Evolutionary conservation across 2,888 invertebrate genomes (phyloP), one percentile per base, ranked within the genome.

Genomic region (Dioctria rufipes): DNA sequence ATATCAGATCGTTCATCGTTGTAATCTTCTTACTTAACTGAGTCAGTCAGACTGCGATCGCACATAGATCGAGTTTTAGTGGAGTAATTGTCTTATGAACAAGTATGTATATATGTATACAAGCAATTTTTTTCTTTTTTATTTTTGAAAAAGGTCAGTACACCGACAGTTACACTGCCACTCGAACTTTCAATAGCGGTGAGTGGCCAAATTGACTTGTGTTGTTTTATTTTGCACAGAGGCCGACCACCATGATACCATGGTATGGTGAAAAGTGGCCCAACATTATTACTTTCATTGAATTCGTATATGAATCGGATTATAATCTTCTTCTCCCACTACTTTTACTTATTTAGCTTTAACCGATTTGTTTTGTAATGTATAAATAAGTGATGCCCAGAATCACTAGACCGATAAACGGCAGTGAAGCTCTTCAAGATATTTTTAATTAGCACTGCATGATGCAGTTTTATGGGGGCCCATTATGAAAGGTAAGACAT

Each of bases 1-100:
- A 71, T 42, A 71, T 51, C 37, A 25, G 75, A 42, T 60, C 43
- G 75, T n/a, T 60, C 46, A 46, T 8, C n/a, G 25, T 51, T 58
- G 75, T 75, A 75, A 75, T 75, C 75, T 61, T 75, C 75, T 75
- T 75, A 75, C 75, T 75, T 75, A 75, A 75, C 75, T 60, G 60
- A 65, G 65, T 65, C 39, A 13, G 39, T 42, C 75, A 75, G 75
- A 8, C 43, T 75, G 13, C 75, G 61, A 61, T 58, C 60, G 43
- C n/a, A 11, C 25, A 75, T 75, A 40, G 61, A 25, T 39, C 6
- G 58, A 5, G 5, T 43, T 11, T 13, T 43, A 25, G 75, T 60
- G 71, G 54, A 40, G 71, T 71, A 71, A 71, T 71, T 71, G 51
- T 51, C 51, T 75, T 61, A 75, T 42, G 40, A 43, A 46, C 60